phyloP scores from a whole-genome alignment of 2,113 vertebrate genomes.

The Mastomys coucha region DNA sequence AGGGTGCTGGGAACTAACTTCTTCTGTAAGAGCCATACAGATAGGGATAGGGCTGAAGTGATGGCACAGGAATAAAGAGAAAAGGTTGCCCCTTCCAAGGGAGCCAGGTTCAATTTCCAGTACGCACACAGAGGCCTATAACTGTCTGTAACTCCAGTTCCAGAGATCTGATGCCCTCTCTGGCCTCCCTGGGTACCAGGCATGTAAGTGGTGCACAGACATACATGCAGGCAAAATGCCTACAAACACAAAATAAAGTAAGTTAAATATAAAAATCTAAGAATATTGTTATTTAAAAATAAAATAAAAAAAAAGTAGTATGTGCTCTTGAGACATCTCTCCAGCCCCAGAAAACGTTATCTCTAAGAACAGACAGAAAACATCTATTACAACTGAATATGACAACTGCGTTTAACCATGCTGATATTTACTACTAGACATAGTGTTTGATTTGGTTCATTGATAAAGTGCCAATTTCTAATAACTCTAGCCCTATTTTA shows the following conservation, averaged over 20 bases:
- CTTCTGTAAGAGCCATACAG: neutral
- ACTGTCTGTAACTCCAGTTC: neutral
- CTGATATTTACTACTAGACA: neutral
- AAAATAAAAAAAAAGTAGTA: neutral
- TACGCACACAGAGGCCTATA: neutral
- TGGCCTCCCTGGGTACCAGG: neutral
- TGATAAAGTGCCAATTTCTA: neutral
- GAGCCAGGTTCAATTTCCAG: neutral
- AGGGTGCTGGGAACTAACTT: neutral
- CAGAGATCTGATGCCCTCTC: neutral
- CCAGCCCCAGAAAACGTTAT: neutral
- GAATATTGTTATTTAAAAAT: neutral
- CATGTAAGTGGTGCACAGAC: neutral
- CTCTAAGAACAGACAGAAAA: neutral
- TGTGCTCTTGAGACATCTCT: neutral
- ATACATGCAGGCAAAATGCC: neutral
- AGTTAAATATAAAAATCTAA: neutral
- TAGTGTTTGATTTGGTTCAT: neutral
- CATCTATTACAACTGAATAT: neutral
- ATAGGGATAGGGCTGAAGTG: neutral
- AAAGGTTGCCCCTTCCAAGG: neutral
- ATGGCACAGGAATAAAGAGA: neutral
- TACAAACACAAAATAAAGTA: neutral
- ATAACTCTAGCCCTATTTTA: neutral
- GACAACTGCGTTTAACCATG: neutral